These are phyloP conservation scores for Eupleurogrammus muticus DNA, from an alignment of 2,797 vertebrate species.

Conservation along the genomic window DNA sequence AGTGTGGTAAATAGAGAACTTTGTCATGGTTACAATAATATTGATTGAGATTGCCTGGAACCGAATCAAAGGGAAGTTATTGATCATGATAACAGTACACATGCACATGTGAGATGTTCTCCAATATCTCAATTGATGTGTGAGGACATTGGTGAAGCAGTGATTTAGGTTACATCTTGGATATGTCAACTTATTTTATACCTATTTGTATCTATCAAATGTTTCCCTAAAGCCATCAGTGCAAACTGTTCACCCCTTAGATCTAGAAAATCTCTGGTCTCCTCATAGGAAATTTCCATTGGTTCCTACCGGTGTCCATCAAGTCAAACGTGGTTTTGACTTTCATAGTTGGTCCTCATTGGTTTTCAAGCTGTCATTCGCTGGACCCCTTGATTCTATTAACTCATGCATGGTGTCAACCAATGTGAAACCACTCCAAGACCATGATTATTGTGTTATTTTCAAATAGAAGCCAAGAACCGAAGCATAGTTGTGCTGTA, in stretches of 20 bases:
- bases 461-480: no score
- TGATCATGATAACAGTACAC: neutral
- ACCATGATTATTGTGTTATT: no score
- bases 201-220: neutral
- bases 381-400: no score
- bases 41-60: neutral
- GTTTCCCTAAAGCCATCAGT: neutral
- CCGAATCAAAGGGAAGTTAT: neutral
- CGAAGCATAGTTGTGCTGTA: no score
- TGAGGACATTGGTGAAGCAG: neutral
- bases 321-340: no score
- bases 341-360: no score
- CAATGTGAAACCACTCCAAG: no score
- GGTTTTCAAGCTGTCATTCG: no score
- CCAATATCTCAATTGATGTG: neutral
- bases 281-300: no score
- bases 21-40: neutral
- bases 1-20: neutral
- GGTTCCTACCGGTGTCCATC: no score
- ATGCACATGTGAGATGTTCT: neutral
- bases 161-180: neutral
- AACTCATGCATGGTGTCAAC: no score
- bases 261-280: neutral
- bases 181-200: neutral
- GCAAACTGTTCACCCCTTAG: slow-evolving; percentile 1